Conservation (phyloP, 2,113 vertebrate species). For the Vireo altiloquus region DNA sequence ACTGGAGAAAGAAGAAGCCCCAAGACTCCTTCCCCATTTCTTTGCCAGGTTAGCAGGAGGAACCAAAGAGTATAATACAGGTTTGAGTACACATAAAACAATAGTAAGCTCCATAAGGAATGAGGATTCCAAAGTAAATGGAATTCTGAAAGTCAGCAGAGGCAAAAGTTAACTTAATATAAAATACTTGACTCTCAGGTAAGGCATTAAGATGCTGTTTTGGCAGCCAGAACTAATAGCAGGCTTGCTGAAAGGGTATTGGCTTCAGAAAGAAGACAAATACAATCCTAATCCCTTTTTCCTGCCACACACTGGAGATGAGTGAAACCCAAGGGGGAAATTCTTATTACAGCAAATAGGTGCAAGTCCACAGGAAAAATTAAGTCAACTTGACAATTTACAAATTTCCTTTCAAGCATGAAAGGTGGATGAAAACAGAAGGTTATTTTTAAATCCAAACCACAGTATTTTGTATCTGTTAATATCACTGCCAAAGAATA, state of each 20-base stretch:
- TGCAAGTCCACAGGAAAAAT: conserved; percentile 73
- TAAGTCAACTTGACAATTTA: conserved; percentile 75
- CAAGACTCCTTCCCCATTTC: conserved; percentile 23
- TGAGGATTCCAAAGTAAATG: conserved; percentile 56
- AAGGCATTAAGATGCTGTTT: conserved; percentile 72
- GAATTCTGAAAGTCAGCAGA: conserved; percentile 55
- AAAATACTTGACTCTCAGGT: conserved; percentile 66
- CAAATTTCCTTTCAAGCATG: conserved; percentile 70
- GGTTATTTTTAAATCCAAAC: conserved; percentile 60
- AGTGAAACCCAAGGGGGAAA: conserved; percentile 66
- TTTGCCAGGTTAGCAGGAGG: neutral
- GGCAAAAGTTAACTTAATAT: conserved; percentile 65
- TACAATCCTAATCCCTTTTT: conserved; percentile 69
- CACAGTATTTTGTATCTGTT: conserved; percentile 47
- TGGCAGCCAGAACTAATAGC: conserved; percentile 70
- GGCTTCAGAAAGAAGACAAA: conserved; percentile 65
- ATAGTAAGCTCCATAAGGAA: conserved; percentile 33
- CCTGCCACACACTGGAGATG: conserved; percentile 60
- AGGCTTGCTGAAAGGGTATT: conserved; percentile 70
- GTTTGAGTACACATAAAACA: conserved; percentile 66
- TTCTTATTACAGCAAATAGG: conserved; percentile 74
- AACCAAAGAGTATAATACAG: conserved; percentile 54
- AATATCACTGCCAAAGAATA: conserved; percentile 48
- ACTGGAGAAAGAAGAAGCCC: conserved; percentile 25
- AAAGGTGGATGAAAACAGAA: conserved; percentile 62